Evolutionary conservation across 2,797 vertebrate species (phyloP), one percentile per base, ranked within the genome.

Genomic region (Tarsius wallacei): DNA sequence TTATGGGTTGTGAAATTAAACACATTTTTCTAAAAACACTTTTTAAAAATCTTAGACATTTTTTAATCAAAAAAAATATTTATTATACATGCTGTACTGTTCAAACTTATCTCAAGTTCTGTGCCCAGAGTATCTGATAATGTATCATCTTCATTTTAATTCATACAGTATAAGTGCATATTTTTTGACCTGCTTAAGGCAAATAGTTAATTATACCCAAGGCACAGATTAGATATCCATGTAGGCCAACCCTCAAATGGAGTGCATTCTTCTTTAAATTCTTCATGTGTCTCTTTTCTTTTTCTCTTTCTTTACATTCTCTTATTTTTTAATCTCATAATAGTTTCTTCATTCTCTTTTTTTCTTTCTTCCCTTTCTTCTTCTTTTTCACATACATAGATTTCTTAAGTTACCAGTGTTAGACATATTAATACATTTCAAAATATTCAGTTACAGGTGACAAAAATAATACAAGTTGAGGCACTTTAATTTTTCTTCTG

Each of bases 91-190:
- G 51, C 14, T 61, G 15, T 11, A 92, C 53, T 42, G 24, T 96
- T 97, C 93, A 96, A 87, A 77, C 47, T 59, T 96, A 17, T 82
- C 89, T 98, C 77, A 97, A 87, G 66, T 68, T 96, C 22, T 33
- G 9, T 14, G 85, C 51, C 5, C 21, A 47, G 53, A 59, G 14
- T 64, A 26, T 6, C 33, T 64, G 31, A 55, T 3, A 2, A 22
- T 70, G 47, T 11, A 76, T 42, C 28, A 49, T 0, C 6, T 74
- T 90, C 11, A 64, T 13, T 68, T 96, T 90, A 81, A 70, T 85
- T 84, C 22, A 19, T 59, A 7, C 11, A n/a, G 5, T 47, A 0
- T 22, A 66, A 82, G 7, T 74, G 22, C 17, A n/a, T 26, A 74
- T 70, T 55, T 76, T 33, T 16, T 81, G 26, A 51, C 10, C 53